Conservation (phyloP, 2,888 invertebrate genomes). For the Nymphalis polychloros region DNA sequence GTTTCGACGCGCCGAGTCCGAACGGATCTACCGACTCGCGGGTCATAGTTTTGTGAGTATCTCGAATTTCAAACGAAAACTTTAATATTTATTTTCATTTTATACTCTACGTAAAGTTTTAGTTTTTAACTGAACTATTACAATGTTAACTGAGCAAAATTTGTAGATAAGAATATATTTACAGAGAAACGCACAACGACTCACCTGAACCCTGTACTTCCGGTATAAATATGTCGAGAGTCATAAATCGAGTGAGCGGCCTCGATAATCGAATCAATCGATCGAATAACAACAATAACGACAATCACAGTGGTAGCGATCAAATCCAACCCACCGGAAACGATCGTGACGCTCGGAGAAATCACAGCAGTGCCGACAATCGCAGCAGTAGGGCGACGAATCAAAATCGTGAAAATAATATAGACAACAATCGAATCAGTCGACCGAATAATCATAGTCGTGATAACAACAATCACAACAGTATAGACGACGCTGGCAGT, state of each 20-base stretch:
- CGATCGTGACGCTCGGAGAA: slow-evolving; percentile 4
- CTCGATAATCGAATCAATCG: slow-evolving; percentile 11
- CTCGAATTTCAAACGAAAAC: neutral
- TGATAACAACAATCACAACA: slow-evolving; percentile 44
- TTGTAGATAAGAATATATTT: neutral
- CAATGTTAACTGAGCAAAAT: too few relatives aligned
- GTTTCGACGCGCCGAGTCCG: slow-evolving; percentile 70
- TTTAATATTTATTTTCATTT: neutral
- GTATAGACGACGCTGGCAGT: slow-evolving; percentile 26
- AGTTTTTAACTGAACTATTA: too few relatives aligned
- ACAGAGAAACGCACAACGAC: slow-evolving; percentile 5
- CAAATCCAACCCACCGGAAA: neutral
- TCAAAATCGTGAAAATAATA: slow-evolving; percentile 27
- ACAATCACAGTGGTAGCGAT: slow-evolving; percentile 5
- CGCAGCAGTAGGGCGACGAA: slow-evolving; percentile 35
- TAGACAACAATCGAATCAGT: slow-evolving; percentile 6
- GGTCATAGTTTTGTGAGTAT: slow-evolving; percentile 65
- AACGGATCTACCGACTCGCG: slow-evolving; percentile 67
- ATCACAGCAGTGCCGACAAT: slow-evolving; percentile 43
- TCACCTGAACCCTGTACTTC: slow-evolving; percentile 20
- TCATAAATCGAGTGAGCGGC: slow-evolving; percentile 8
- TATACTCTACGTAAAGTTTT: neutral
- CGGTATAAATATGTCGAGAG: neutral
- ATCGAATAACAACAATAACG: neutral
- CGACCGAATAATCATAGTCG: slow-evolving; percentile 24